Evolutionary conservation across 1,140 invertebrate genomes (phyloP), one percentile per base, ranked within the genome.

Genomic region (Acromyrmex charruanus): DNA sequence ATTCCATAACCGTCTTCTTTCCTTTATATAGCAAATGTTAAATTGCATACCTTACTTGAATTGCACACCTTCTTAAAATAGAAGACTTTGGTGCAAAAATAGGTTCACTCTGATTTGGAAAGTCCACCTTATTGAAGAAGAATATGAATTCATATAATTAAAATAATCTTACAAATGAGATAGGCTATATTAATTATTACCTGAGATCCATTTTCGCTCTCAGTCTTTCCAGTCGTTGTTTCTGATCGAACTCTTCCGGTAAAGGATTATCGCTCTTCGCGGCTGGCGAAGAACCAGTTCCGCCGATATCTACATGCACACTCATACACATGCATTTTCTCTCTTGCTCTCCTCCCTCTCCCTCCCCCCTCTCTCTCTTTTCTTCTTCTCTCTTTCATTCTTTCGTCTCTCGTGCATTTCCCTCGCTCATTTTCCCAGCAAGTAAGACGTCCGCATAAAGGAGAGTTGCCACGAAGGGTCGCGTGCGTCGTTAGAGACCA

Each of bases 381-480:
- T 18, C 21, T 55, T 58, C 14, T 9, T 66, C 39, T 51, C n/a
- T 39, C 28, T 25, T 55, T 66, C 51, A 10, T 81, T 55, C 63
- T 55, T 25, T 68, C 35, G 25, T 77, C 16, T 66, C 58, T 35
- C 71, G 12, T 85, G 74, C 61, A 66, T 65, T 84, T 81, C 25
- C 66, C 66, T 71, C 66, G 66, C 65, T 81, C 66, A 35, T 81
- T 81, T 89, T 81, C 80, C 88, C 84, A 65, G 71, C 89, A 85
- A 91, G 82, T 88, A 79, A 90, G 87, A 90, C 85, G 77, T 77
- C 44, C 69, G 88, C 85, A 58, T 44, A 69, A 82, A 69, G 58
- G 69, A 51, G 74, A 86, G 85, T 80, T 58, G 51, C 28, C 86
- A 85, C 87, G 72, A 91, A 90, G 87, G 89, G 91, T 71, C 86